phyloP scores from a whole-genome alignment of 2,113 vertebrate species.

The Mus spicilegus region DNA sequence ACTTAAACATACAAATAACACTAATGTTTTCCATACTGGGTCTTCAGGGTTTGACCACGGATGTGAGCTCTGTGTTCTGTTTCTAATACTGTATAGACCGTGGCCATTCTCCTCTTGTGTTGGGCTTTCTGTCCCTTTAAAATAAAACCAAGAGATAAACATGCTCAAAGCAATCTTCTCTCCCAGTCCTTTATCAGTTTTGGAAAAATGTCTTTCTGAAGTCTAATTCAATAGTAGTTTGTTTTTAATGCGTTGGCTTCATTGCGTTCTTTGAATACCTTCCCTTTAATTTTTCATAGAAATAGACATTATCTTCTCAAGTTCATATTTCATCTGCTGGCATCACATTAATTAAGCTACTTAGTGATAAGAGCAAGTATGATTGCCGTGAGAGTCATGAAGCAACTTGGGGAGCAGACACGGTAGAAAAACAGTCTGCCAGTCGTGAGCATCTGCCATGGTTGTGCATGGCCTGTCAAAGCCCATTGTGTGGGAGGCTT shows the following conservation, averaged over 20 bases:
- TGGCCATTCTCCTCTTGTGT: not conserved
- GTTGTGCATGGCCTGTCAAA: not conserved
- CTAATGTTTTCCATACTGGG: not conserved
- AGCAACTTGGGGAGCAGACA: not conserved
- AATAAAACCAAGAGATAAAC: not conserved
- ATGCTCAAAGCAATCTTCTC: not conserved
- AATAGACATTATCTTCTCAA: conserved; percentile 25
- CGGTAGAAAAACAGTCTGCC: not conserved
- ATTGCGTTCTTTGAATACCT: conserved; percentile 14
- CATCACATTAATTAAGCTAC: not conserved
- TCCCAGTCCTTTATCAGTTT: not conserved
- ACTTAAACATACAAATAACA: not conserved
- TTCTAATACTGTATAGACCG: not conserved
- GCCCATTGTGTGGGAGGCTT: not conserved
- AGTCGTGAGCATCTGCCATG: not conserved
- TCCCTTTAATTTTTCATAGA: conserved; percentile 40
- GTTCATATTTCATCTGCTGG: not conserved
- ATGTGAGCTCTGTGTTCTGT: not conserved
- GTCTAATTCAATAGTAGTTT: not conserved
- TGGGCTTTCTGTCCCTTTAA: conserved; percentile 24
- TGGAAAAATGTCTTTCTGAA: not conserved
- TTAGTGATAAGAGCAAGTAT: not conserved
- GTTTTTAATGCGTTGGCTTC: conserved; percentile 15
- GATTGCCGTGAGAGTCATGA: not conserved
- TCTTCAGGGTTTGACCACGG: not conserved